Evolutionary conservation across 2,888 invertebrate species (phyloP).

Genomic region (Acleris cristana): DNA sequence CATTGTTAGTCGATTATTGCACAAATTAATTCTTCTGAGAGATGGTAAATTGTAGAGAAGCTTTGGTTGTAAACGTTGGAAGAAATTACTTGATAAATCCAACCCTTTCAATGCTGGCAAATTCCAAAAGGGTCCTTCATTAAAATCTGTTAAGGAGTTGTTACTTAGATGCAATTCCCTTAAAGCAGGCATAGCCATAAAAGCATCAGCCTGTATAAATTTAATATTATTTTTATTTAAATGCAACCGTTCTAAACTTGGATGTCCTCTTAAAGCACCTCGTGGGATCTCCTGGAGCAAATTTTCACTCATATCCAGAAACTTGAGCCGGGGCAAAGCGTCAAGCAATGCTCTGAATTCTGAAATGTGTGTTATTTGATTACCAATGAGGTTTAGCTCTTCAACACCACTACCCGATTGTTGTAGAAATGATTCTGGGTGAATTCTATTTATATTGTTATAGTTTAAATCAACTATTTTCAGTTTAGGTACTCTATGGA

Average conservation of each 20-base stretch:
- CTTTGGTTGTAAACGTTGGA: slow-evolving; percentile 87
- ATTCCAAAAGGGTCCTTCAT: slow-evolving; percentile 92
- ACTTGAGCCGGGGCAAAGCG: slow-evolving; percentile 89
- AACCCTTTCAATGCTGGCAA: slow-evolving; percentile 92
- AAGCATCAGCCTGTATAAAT: slow-evolving; percentile 90
- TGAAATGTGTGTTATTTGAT: slow-evolving; percentile 89
- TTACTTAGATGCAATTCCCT: slow-evolving; percentile 92
- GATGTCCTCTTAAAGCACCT: slow-evolving; percentile 91
- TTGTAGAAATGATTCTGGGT: slow-evolving; percentile 92
- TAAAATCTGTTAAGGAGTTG: slow-evolving; percentile 90
- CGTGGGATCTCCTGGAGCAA: slow-evolving; percentile 89
- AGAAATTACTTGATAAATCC: slow-evolving; percentile 90
- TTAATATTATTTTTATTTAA: slow-evolving; percentile 91
- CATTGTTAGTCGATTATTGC: slow-evolving; percentile 87
- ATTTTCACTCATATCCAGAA: slow-evolving; percentile 92
- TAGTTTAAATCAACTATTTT: slow-evolving; percentile 89
- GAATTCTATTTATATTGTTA: slow-evolving; percentile 89
- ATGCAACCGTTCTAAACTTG: slow-evolving; percentile 91
- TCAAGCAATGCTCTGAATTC: slow-evolving; percentile 90
- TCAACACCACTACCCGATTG: slow-evolving; percentile 89
- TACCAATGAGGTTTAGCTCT: slow-evolving; percentile 89
- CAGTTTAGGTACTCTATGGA: slow-evolving; percentile 90
- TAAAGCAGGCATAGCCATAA: slow-evolving; percentile 92
- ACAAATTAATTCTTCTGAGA: slow-evolving; percentile 89
- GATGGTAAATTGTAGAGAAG: slow-evolving; percentile 90